Percentiles rank a stretch among this genome's conserved stretches.
phyloP scores from a whole-genome alignment of 2,113 vertebrate species.

The Hemichromis elongatus region DNA sequence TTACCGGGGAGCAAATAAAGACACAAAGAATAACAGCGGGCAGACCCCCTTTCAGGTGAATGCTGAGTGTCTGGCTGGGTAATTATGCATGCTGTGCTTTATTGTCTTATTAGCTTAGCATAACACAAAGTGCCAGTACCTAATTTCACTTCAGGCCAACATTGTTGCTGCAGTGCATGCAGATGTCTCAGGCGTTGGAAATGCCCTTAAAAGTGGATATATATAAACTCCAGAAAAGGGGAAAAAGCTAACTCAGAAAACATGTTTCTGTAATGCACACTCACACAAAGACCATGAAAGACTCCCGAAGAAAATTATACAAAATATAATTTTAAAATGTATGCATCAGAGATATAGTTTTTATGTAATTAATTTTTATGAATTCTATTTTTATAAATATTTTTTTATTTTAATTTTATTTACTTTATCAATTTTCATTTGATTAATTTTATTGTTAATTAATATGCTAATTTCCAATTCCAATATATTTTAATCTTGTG shows the following conservation, averaged over 20 bases:
- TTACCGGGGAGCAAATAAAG: conserved; percentile 86
- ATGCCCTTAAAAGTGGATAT: conserved; percentile 7
- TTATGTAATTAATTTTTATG: not conserved
- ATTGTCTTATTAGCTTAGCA: conserved; percentile 29
- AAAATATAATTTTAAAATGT: not conserved
- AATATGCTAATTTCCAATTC: not conserved
- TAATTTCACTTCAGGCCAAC: conserved; percentile 32
- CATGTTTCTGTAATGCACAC: not conserved
- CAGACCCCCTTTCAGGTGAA: conserved; percentile 89
- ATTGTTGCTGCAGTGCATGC: conserved; percentile 21
- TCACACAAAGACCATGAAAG: not conserved
- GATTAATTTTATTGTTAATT: not conserved
- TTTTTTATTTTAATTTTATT: not conserved
- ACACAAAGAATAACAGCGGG: conserved; percentile 85
- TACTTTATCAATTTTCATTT: not conserved
- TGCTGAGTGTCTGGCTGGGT: not conserved
- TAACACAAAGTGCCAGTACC: conserved; percentile 6
- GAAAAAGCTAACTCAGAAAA: conserved; percentile 18
- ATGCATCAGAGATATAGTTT: not conserved
- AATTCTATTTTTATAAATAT: not conserved
- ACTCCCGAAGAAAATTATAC: not conserved
- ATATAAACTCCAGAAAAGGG: conserved; percentile 12
- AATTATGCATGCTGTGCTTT: conserved; percentile 6
- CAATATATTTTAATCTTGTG: fast-evolving
- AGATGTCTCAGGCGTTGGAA: conserved; percentile 6